These are phyloP conservation scores for Premnoplex brunnescens DNA, from an alignment of 2,797 vertebrate species.

Conservation along the genomic window DNA sequence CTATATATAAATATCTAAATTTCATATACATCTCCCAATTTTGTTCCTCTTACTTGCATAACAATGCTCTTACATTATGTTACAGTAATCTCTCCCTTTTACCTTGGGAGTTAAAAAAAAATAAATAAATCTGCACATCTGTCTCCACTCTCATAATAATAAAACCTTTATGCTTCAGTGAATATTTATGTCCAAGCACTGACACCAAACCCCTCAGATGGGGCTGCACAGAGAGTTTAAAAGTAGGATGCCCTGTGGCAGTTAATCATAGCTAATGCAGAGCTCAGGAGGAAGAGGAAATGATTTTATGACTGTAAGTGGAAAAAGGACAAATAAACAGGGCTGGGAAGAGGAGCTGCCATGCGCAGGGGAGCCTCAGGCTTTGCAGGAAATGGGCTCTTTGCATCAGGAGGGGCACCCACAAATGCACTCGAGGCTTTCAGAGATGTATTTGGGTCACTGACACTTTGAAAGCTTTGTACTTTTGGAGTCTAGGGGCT, in stretches of 20 bases:
- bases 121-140: background rate
- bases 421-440: background rate
- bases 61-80: background rate
- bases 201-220: background rate
- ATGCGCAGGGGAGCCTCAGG: background rate
- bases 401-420: background rate
- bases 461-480: constrained; percentile 53
- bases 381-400: constrained; percentile 20
- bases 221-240: background rate
- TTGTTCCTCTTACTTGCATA: background rate
- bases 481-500: background rate
- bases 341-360: background rate
- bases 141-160: background rate
- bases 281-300: constrained; percentile 20
- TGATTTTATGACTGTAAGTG: constrained; percentile 6
- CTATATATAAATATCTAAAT: background rate
- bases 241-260: constrained; percentile 20
- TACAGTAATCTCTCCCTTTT: background rate
- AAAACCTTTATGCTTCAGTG: background rate
- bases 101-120: background rate
- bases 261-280: background rate
- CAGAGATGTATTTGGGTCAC: constrained; percentile 51
- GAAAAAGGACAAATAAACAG: constrained; percentile 9
- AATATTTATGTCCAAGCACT: background rate
- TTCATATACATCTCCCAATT: background rate